Base-by-base conservation (phyloP, 2,797 vertebrate species). In the Anguilla marmorata region DNA sequence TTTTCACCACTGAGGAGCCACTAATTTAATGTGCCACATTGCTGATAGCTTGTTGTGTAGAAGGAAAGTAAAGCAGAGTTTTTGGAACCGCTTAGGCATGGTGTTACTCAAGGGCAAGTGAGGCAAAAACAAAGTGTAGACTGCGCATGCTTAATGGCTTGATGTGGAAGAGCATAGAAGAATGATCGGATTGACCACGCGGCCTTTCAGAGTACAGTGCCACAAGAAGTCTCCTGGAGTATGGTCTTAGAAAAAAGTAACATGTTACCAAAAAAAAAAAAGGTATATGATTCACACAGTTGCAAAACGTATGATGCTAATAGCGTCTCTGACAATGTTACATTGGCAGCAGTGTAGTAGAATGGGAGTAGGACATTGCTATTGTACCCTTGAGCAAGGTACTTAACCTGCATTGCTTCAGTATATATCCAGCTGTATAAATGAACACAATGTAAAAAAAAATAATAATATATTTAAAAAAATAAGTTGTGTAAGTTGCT, bases 1-100 rank as follows among this genome's bases (percentile, higher is more conserved):
- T 82, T 84, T 48, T 79, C 82, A 66, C 80, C 80, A 84, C 80
- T n/a, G 37, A 87, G 80, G 80, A 52, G 60, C 24, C 48, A n/a
- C 33, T 84, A 27, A 84, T 84, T 58, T 83, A 82, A 83, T 37
- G 66, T 48, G 80, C 58, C 27, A 84, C 87, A 84, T 30, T 84
- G 41, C 63, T 12, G 48, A 79, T 45, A 50, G 33, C 86, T 63
- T 60, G 56, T 30, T 54, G 41, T n/a, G 21, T 48, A 58, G 79
- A 83, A 63, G 58, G 41, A 84, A 84, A 50, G 41, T n/a, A 82
- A 82, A 21, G 54, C 30, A 3, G n/a, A 33, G 60, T 52, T 87
- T 63, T 50, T 87, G 86, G 21, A 82, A 11, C 0, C 12, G 52
- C 74, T 58, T 4, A 14, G 24, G 52, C 33, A 58, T 16, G n/a